Evolutionary conservation across 2,888 invertebrate species (phyloP), one percentile per base, ranked within the genome.

Genomic region (Dryobotodes eremita): DNA sequence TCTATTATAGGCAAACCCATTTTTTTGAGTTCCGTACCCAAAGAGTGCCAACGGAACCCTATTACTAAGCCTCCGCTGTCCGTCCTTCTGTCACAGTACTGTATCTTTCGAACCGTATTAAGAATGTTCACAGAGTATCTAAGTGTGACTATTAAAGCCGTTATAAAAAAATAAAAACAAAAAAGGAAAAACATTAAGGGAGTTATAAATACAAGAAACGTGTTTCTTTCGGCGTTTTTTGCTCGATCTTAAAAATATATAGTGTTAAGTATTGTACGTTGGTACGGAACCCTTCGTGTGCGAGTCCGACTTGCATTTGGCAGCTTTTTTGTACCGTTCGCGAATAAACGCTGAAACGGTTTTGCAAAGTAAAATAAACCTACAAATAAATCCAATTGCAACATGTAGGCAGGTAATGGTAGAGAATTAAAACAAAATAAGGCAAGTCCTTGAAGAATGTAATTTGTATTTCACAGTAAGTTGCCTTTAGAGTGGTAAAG

Each of bases 401-500:
- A 82, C 36, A 85, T 20, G 64, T n/a, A n/a, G 1, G 31, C 31
- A 61, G 26, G 26, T 59, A 71, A 65, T 65, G 23, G 53, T 42
- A 17, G 3, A 55, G 36, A 57, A 57, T 66, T 48, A 55, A 66
- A n/a, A 73, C 69, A 81, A 86, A 72, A 36, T 3, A 36, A 36
- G 31, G 1, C 31, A 31, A 57, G 68, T 65, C 86, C 83, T 86
- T 83, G 86, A 82, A 61, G 31, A 26, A 65, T 75, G 75, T 46
- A 66, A 65, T 57, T 55, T 64, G 59, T 79, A 42, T 64, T 68
- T 79, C 55, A 57, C n/a, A 46, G 50, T 46, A 68, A 31, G 31
- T 36, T 36, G 55, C 26, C 2, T 80, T 70, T 83, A 84, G 62
- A 85, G 31, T 61, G 86, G 68, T 64, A 42, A 76, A 86, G 76